Base-by-base conservation (phyloP, 2,113 vertebrate genomes). In the Vicugna pacos region DNA sequence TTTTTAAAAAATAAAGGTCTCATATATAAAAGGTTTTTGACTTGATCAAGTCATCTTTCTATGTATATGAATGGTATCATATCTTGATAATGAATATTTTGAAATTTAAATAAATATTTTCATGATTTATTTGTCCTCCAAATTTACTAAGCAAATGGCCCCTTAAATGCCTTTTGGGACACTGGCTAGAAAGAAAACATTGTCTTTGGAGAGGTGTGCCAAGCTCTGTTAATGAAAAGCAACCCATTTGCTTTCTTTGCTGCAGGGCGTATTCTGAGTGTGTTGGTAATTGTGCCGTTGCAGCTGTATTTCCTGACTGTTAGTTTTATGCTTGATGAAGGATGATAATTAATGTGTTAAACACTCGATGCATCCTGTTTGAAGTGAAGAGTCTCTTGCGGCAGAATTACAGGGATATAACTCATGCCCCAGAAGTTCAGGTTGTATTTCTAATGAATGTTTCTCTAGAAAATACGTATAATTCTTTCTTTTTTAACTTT, bases 271-370 rank as follows among this genome's bases (percentile, higher is more conserved):
- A 62, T 97, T 97, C 97, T 95, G 92, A 97, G 97, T 98, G 97
- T 95, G 97, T 93, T 97, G 93, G 58, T 98, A 98, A 98, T 97
- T 96, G 93, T 98, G 95, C 97, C 97, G 73, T 94, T 98, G 96
- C 98, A 98, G 97, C 98, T 98, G 96, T 98, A 98, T 98, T 98
- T 98, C 98, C 98, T 98, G 97, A 98, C 97, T 97, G 95, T 65
- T 89, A 97, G 95, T 97, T 98, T 98, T 98, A 94, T 98, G 95
- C 97, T 98, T 98, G 97, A 97, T 98, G 98, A 98, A 98, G 97
- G 97, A 98, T 96, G 94, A 95, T 98, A 98, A 98, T 98, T 98
- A 98, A 98, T 98, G 87, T 95, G 97, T 97, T 98, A 98, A 98
- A 95, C 96, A 90, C 83, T 96, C 28, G 3, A 20, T 96, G 54